Evolutionary conservation across 1,140 invertebrate genomes (phyloP).

Genomic region (Galleria mellonella): DNA sequence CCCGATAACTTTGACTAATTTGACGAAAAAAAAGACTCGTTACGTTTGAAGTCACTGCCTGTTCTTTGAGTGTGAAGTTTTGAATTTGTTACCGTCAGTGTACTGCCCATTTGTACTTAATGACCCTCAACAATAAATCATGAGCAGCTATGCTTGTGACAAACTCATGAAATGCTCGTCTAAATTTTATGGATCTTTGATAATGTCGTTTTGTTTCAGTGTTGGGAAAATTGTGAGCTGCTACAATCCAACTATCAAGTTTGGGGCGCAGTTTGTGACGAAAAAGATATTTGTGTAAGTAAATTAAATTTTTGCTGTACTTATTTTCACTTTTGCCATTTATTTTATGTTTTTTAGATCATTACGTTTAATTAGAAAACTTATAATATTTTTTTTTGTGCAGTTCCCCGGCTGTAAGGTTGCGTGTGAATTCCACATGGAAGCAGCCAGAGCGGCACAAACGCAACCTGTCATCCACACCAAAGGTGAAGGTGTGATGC

Average conservation of each 20-base stretch:
- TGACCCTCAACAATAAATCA: conserved; percentile 32
- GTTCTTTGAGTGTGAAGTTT: conserved; percentile 17
- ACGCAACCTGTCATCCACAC: conserved; percentile 80
- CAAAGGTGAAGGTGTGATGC: conserved; percentile 78
- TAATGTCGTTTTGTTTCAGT: conserved; percentile 78
- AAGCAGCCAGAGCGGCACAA: conserved; percentile 75
- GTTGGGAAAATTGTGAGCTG: conserved; percentile 86
- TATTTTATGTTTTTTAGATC: too few relatives aligned
- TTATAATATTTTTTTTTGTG: conserved; percentile 58
- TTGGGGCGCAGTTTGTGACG: conserved; percentile 81
- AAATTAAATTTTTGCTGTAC: conserved; percentile 1
- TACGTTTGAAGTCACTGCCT: conserved; percentile 14
- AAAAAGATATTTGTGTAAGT: conserved; percentile 83
- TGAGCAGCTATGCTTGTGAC: conserved; percentile 21
- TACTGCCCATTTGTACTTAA: conserved; percentile 28
- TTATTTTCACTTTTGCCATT: too few relatives aligned
- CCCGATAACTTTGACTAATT: conserved; percentile 31
- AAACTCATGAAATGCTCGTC: conserved; percentile 15
- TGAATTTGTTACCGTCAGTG: conserved; percentile 24
- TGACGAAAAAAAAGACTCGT: conserved; percentile 26
- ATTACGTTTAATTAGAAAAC: too few relatives aligned
- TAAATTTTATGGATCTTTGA: conserved; percentile 12
- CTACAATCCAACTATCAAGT: conserved; percentile 84
- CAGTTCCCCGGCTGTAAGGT: conserved; percentile 82
- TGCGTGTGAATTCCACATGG: conserved; percentile 80